A percentile compares a stretch with the other conserved stretches of the same genome.
Conservation (phyloP, 1,140 invertebrate genomes). For the Apocrypta bakeri region DNA sequence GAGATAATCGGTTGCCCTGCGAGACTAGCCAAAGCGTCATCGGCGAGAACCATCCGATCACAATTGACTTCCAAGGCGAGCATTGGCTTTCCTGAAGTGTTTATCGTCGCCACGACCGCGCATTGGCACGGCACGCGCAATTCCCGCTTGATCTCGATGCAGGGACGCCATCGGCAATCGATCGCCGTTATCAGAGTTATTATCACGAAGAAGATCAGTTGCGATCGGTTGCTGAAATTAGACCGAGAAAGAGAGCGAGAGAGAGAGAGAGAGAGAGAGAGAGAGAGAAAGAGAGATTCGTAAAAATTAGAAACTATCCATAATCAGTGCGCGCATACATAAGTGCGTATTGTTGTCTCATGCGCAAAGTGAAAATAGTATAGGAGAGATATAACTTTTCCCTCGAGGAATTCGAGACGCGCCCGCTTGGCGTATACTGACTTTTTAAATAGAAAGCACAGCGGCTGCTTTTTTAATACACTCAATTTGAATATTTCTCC, state of each 20-base stretch:
- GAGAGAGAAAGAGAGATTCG: neutral
- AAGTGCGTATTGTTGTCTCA: neutral
- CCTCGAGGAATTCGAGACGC: neutral
- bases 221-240: neutral
- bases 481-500: neutral
- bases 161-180: slow-evolving; percentile 75
- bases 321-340: too few species aligned
- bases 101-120: slow-evolving; percentile 46
- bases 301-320: neutral
- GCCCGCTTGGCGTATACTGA: too few species aligned
- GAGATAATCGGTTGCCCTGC: slow-evolving; percentile 83
- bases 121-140: slow-evolving; percentile 80
- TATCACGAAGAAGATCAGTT: neutral
- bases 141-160: slow-evolving; percentile 79
- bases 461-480: neutral
- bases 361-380: neutral
- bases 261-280: neutral
- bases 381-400: neutral
- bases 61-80: slow-evolving; percentile 82
- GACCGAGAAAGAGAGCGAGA: neutral
- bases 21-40: slow-evolving; percentile 83
- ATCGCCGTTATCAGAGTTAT: neutral
- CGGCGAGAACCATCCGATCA: slow-evolving; percentile 86
- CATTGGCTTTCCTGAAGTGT: slow-evolving; percentile 26
- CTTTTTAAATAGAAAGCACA: neutral